These are phyloP conservation scores for Astropecten irregularis DNA, from an alignment of 53 echinoderm and acorn worm species.

Conservation along the genomic window DNA sequence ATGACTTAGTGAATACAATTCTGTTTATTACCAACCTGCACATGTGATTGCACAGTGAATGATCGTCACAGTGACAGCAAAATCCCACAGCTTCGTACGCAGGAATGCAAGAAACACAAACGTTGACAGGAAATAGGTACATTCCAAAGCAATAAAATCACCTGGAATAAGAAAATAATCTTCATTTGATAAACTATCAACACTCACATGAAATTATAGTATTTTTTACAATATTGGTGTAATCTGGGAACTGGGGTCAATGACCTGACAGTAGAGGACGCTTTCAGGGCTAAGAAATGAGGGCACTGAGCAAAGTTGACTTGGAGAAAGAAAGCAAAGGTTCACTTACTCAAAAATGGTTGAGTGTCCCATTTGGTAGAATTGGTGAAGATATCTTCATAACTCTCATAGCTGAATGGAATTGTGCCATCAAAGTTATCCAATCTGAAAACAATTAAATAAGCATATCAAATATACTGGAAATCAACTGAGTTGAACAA, in stretches of 20 bases:
- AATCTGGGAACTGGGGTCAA: too few relatives aligned
- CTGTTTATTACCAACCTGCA: conserved; percentile 53
- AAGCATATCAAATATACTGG: too few relatives aligned
- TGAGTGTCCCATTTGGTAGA: conserved; percentile 61
- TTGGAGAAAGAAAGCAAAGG: too few relatives aligned
- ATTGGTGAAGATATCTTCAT: conserved; percentile 65
- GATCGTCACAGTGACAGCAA: conserved; percentile 65
- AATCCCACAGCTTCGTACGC: conserved; percentile 73
- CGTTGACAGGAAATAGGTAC: conserved; percentile 58
- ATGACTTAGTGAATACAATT: neutral
- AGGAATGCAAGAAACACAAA: conserved; percentile 66
- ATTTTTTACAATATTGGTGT: too few relatives aligned
- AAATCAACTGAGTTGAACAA: too few relatives aligned
- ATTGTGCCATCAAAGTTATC: conserved; percentile 76
- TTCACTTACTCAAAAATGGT: conserved; percentile 66
- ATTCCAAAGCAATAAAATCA: conserved; percentile 81
- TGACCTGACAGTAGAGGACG: too few relatives aligned
- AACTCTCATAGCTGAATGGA: conserved; percentile 78
- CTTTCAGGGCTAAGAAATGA: too few relatives aligned
- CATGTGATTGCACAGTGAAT: conserved; percentile 76
- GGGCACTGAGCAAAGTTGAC: too few relatives aligned
- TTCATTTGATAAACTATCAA: neutral
- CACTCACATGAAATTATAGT: neutral
- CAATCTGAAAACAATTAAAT: conserved; percentile 46
- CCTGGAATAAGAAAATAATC: conserved; percentile 31